Evolutionary conservation across 2,113 vertebrate species (phyloP), one percentile per base, ranked within the genome.

Genomic region (Hiodon alosoides): DNA sequence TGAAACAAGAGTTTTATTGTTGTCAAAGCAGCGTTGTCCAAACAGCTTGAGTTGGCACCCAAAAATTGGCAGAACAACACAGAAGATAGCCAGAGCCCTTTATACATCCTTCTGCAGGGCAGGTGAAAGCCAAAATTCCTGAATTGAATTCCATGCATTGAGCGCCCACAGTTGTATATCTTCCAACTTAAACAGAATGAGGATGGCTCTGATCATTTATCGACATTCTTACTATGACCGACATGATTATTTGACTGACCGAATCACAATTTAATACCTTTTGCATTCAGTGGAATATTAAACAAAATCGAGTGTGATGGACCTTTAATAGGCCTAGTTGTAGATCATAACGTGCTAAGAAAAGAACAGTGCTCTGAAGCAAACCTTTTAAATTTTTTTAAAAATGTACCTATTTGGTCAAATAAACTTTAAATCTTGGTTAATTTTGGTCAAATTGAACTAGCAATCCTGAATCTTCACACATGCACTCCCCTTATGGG

Each of bases 1-100:
- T 69, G 13, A 76, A 69, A 70, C 74, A 76, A 76, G 48, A 69
- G 47, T 53, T 57, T 76, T 76, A 76, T 76, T 76, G 74, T 76
- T 76, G 74, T 60, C 58, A 62, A 60, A 61, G 67, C 47, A 53
- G 67, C 74, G 54, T 76, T 62, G 67, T 67, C 57, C 58, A 76
- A 76, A 69, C 74, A 64, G 74, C 74, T 76, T 69, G 74, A 76
- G 53, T 76, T 67, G 48, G 67, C 58, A 76, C 67, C 67, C 57
- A 52, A 7, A 70, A 61, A 61, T 70, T 76, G 74, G 74, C 74
- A 54, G 67, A 0, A 60, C 67, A 68, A 70, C 66, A 76, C 74
- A 76, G 16, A 58, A 70, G 57, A 50, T 76, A 67, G 52, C 67
- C 17, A 62, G 57, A 52, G 48, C 53, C 69, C 59, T 70, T 76